phyloP scores from a whole-genome alignment of 2,113 vertebrate genomes.

The Passer montanus region DNA sequence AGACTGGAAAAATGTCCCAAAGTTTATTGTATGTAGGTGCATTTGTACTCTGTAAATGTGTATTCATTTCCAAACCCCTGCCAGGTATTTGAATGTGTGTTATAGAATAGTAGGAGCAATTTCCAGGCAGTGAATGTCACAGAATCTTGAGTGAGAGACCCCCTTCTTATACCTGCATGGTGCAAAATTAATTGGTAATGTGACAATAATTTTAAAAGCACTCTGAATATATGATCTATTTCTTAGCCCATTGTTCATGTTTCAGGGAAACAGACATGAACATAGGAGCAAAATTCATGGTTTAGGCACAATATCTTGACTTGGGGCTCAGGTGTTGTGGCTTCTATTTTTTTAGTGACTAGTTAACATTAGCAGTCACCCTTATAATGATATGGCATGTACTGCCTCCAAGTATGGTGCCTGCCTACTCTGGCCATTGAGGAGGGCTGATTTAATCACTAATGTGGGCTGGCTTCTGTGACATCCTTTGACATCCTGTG shows the following conservation, averaged over 20 bases:
- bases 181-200: neutral
- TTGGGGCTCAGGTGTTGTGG: conserved; percentile 78
- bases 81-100: neutral
- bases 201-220: neutral
- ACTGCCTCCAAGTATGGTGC: conserved; percentile 49
- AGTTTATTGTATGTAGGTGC: neutral
- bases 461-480: conserved; percentile 24
- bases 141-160: neutral
- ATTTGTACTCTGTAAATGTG: neutral
- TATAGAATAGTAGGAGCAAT: neutral
- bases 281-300: neutral
- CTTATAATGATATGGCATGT: conserved; percentile 77
- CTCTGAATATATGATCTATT: neutral
- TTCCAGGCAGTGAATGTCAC: neutral
- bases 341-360: conserved; percentile 75
- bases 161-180: neutral
- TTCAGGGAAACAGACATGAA: neutral
- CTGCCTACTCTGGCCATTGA: conserved; percentile 48
- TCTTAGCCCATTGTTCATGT: neutral
- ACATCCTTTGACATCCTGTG: conserved; percentile 10
- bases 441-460: conserved; percentile 71
- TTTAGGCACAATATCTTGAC: neutral
- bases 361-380: conserved; percentile 83
- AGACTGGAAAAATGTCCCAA: neutral
- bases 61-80: neutral